Evolutionary conservation across 2,113 vertebrate genomes (phyloP).

Genomic region (Pterocles burchelli): DNA sequence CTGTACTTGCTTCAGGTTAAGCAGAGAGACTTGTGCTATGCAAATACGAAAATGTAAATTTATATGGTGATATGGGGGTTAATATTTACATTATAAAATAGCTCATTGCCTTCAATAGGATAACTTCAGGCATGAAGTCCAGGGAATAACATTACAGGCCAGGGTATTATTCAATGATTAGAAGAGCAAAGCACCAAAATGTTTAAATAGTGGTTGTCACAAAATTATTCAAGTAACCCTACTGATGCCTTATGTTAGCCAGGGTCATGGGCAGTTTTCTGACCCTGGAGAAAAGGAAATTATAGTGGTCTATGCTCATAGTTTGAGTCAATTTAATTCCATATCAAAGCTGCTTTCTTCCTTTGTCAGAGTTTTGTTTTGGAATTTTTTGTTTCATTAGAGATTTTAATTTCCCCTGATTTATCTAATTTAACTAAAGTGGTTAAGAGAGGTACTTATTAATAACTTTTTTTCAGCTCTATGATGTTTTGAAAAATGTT

Average conservation of each 20-base stretch:
- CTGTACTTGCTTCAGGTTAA: background rate
- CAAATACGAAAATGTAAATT: background rate
- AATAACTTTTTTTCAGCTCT: background rate
- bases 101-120: background rate
- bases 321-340: background rate
- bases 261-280: background rate
- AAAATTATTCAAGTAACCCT: background rate
- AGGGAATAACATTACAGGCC: background rate
- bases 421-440: conserved; percentile 33
- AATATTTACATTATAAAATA: background rate
- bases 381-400: background rate
- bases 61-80: background rate
- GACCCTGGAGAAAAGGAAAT: background rate
- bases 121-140: background rate
- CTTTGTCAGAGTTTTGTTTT: background rate
- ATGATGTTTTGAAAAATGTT: background rate
- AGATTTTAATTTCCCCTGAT: conserved; percentile 24
- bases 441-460: conserved; percentile 4
- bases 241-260: accelerated
- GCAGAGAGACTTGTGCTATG: background rate
- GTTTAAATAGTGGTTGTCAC: background rate
- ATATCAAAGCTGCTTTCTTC: background rate
- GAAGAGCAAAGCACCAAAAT: background rate
- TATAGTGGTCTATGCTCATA: background rate
- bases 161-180: background rate